These are phyloP conservation scores for Umimayanthus kanabou DNA, from an alignment of 92 coral and sea anemone species.

Conservation along the genomic window DNA sequence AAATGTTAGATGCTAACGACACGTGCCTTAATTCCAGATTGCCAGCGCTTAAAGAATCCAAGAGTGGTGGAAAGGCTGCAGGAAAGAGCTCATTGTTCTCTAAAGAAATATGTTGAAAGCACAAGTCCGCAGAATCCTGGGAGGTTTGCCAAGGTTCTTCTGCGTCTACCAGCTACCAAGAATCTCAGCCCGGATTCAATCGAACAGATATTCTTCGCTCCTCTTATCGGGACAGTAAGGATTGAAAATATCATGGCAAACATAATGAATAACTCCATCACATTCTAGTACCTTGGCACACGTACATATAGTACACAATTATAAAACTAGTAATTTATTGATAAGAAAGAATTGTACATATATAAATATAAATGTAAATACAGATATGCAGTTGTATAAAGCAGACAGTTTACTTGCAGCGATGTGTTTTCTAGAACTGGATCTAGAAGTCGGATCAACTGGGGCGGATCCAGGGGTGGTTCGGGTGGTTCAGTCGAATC, in stretches of 20 bases:
- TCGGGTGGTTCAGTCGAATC: too few species aligned
- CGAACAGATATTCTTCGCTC: slow-evolving; percentile 91
- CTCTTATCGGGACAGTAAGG: slow-evolving; percentile 88
- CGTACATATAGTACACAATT: not conserved
- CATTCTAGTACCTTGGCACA: slow-evolving; percentile 13
- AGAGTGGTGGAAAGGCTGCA: slow-evolving; percentile 82
- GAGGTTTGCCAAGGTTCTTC: slow-evolving; percentile 88
- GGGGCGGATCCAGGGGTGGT: too few species aligned
- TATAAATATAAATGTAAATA: too few species aligned
- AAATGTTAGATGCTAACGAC: not conserved
- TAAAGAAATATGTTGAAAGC: slow-evolving; percentile 77
- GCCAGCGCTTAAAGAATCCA: slow-evolving; percentile 56
- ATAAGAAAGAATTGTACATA: too few species aligned
- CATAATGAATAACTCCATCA: slow-evolving; percentile 65
- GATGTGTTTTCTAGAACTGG: too few species aligned
- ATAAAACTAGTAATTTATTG: not conserved
- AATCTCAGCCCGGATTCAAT: slow-evolving; percentile 71
- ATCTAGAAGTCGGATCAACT: too few species aligned
- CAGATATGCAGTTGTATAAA: too few species aligned
- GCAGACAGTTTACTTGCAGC: too few species aligned
- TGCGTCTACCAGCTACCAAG: slow-evolving; percentile 85
- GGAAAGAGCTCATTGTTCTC: slow-evolving; percentile 87
- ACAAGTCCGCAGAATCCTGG: slow-evolving; percentile 68
- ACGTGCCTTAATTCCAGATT: slow-evolving; percentile 24
- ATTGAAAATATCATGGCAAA: slow-evolving; percentile 91